Evolutionary conservation across 2,113 vertebrate species (phyloP).

Genomic region (Eclectus roratus): DNA sequence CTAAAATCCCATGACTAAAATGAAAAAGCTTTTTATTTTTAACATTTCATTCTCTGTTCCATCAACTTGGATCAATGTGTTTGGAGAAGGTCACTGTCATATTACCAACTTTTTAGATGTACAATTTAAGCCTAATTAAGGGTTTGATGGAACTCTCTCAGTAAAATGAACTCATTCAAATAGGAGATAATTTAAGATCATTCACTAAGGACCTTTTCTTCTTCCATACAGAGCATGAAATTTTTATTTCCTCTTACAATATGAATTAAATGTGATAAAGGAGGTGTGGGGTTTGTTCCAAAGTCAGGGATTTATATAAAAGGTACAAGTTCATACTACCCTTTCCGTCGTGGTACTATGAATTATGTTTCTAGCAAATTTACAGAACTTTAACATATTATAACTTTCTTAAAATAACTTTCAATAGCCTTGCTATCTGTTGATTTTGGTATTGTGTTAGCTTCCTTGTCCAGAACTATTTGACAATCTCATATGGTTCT

Average conservation of each 20-base stretch:
- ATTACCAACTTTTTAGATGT: slow-evolving; percentile 69
- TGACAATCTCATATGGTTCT: not conserved
- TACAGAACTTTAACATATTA: not conserved
- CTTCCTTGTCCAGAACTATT: not conserved
- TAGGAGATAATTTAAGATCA: slow-evolving; percentile 73
- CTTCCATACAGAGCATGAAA: slow-evolving; percentile 61
- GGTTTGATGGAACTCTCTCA: slow-evolving; percentile 71
- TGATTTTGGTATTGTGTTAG: not conserved
- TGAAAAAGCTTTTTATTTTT: slow-evolving; percentile 60
- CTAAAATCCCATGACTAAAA: slow-evolving; percentile 6
- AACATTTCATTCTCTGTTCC: slow-evolving; percentile 58
- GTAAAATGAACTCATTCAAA: slow-evolving; percentile 75
- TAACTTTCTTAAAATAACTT: not conserved
- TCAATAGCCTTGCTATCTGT: not conserved
- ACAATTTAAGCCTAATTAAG: slow-evolving; percentile 78
- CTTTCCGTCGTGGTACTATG: not conserved
- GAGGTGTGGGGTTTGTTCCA: not conserved
- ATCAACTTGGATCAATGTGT: slow-evolving; percentile 51
- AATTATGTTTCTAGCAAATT: not conserved
- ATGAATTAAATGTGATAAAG: slow-evolving; percentile 73
- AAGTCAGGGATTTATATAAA: slow-evolving; percentile 14
- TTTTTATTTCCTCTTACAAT: slow-evolving; percentile 71
- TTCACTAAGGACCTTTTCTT: slow-evolving; percentile 64
- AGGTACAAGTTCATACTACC: not conserved
- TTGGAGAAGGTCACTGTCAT: slow-evolving; percentile 69